phyloP scores from a whole-genome alignment of 92 coral and sea anemone genomes.

The Paramuricea clavata region DNA sequence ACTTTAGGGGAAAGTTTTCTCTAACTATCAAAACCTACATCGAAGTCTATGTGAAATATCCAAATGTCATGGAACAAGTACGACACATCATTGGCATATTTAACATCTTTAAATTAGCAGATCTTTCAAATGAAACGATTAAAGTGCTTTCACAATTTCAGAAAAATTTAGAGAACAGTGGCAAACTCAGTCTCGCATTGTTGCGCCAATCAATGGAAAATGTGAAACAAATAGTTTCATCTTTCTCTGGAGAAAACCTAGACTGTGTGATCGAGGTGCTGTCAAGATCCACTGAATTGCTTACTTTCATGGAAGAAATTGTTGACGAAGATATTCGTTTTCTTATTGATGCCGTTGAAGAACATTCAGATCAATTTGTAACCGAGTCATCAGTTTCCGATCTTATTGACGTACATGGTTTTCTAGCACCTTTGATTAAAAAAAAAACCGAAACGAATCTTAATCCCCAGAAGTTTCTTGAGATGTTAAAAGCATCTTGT shows the following conservation, averaged over 20 bases:
- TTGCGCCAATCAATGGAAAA: not conserved
- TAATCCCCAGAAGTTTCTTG: not conserved
- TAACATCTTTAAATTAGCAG: slow-evolving; percentile 34
- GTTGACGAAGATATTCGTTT: slow-evolving; percentile 87
- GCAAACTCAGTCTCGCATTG: not conserved
- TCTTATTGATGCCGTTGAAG: slow-evolving; percentile 94
- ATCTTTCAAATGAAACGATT: not conserved
- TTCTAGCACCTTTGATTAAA: slow-evolving; percentile 72
- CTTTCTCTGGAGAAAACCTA: slow-evolving; percentile 50
- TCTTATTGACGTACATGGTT: slow-evolving; percentile 88
- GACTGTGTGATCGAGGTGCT: slow-evolving; percentile 63
- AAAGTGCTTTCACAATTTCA: not conserved
- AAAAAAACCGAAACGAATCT: not conserved
- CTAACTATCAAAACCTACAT: slow-evolving; percentile 2
- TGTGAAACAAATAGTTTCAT: not conserved
- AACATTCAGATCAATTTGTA: slow-evolving; percentile 88
- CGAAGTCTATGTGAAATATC: slow-evolving; percentile 49
- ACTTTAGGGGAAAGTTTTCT: slow-evolving; percentile 23
- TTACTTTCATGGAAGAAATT: slow-evolving; percentile 76
- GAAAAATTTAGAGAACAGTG: not conserved
- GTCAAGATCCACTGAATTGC: slow-evolving; percentile 71
- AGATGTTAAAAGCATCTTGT: not conserved
- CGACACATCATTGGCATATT: slow-evolving; percentile 16
- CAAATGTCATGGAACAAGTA: slow-evolving; percentile 15
- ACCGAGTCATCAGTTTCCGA: slow-evolving; percentile 87